Evolutionary conservation across 2,888 invertebrate species (phyloP).

Genomic region (Acanthacorydalis orientalis): DNA sequence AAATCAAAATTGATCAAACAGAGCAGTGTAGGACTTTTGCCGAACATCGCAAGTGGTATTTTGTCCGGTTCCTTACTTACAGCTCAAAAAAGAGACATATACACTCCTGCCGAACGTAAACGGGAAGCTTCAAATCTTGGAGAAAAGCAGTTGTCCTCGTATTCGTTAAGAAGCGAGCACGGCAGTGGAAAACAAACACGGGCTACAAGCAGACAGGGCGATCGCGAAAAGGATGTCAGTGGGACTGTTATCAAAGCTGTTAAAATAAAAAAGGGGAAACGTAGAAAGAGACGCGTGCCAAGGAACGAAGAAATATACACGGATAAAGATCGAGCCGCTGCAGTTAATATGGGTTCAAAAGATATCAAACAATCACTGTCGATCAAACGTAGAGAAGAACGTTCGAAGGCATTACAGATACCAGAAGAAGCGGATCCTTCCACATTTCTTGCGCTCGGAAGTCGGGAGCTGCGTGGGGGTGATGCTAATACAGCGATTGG

Average conservation of each 20-base stretch:
- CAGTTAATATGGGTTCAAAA: conserved; percentile 70
- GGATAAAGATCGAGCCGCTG: conserved; percentile 81
- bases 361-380: conserved; percentile 76
- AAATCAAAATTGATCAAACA: not conserved
- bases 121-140: conserved; percentile 18
- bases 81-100: conserved; percentile 21
- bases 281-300: conserved; percentile 25
- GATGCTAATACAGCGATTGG: conserved; percentile 52
- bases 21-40: conserved; percentile 5
- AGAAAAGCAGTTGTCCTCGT: not conserved
- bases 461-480: conserved; percentile 59
- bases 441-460: conserved; percentile 56
- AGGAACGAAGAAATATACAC: conserved; percentile 63
- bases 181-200: not conserved
- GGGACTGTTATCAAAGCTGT: not conserved
- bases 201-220: not conserved
- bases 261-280: conserved; percentile 16
- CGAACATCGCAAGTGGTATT: conserved; percentile 18
- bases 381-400: conserved; percentile 62
- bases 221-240: conserved; percentile 6
- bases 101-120: conserved; percentile 15
- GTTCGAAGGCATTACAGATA: conserved; percentile 50
- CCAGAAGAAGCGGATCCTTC: conserved; percentile 66
- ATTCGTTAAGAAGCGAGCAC: not conserved
- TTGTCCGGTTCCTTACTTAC: conserved; percentile 18